phyloP scores from a whole-genome alignment of 1,140 invertebrate genomes.

The Sitodiplosis mosellana region DNA sequence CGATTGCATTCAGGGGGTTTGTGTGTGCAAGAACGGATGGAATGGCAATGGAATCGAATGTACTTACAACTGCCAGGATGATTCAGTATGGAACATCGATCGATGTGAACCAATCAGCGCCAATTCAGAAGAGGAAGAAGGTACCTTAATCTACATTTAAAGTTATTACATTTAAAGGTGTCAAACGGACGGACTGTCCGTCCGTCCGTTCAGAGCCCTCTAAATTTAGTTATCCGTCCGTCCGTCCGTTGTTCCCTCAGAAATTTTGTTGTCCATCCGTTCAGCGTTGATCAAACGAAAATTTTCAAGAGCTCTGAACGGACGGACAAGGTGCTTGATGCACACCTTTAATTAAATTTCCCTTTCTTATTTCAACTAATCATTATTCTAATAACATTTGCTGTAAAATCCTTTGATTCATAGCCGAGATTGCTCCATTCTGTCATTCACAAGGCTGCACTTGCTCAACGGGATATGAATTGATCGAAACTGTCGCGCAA shows the following conservation, averaged over 20 bases:
- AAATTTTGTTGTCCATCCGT: too few relatives aligned
- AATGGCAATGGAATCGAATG: conserved; percentile 55
- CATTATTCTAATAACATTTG: too few relatives aligned
- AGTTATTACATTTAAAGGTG: too few relatives aligned
- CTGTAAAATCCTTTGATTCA: not conserved
- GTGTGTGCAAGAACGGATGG: conserved; percentile 56
- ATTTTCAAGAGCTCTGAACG: too few relatives aligned
- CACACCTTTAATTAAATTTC: too few relatives aligned
- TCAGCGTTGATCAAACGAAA: too few relatives aligned
- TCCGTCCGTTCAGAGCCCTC: too few relatives aligned
- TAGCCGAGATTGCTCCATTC: conserved; percentile 1
- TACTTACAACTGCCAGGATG: conserved; percentile 20
- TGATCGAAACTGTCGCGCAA: conserved; percentile 1
- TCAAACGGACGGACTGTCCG: too few relatives aligned
- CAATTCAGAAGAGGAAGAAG: conserved; percentile 8
- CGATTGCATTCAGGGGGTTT: conserved; percentile 30
- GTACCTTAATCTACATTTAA: not conserved
- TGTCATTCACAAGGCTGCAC: not conserved
- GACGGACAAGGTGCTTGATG: too few relatives aligned
- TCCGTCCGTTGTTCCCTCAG: too few relatives aligned
- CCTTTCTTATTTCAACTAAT: too few relatives aligned
- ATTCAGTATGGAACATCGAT: conserved; percentile 24
- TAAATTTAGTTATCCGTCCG: too few relatives aligned
- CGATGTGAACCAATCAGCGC: conserved; percentile 13
- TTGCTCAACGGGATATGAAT: conserved; percentile 2